Conservation (phyloP, 2,888 invertebrate species). For the Copidosoma aretas region DNA sequence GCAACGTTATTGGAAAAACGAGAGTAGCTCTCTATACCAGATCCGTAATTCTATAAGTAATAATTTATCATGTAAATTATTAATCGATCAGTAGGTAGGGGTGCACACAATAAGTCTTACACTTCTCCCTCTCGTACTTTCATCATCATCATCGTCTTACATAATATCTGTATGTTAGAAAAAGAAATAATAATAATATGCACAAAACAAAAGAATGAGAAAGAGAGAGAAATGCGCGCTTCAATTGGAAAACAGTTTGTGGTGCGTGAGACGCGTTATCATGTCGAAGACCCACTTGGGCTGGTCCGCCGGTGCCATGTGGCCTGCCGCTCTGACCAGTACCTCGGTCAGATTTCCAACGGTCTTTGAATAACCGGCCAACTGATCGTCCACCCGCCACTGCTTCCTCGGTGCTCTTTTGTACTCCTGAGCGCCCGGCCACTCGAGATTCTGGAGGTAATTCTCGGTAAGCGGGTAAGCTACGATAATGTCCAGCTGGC, state of each 20-base stretch:
- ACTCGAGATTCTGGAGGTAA: conserved; percentile 70
- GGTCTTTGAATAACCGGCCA: conserved; percentile 62
- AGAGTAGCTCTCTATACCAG: too few species aligned
- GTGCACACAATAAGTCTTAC: too few species aligned
- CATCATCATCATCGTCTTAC: too few species aligned
- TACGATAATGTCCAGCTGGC: conserved; percentile 90
- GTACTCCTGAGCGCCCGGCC: conserved; percentile 62
- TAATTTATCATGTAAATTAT: too few species aligned
- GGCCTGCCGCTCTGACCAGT: conserved; percentile 63
- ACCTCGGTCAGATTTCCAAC: conserved; percentile 60
- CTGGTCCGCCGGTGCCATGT: conserved; percentile 64
- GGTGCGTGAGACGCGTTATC: conserved; percentile 57
- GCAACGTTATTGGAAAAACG: too few species aligned
- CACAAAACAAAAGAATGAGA: too few species aligned
- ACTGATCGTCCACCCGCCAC: conserved; percentile 60
- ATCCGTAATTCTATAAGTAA: too few species aligned
- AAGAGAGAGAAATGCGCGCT: too few species aligned
- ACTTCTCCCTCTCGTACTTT: too few species aligned
- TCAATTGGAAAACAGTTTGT: conserved; percentile 48
- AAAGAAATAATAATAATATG: too few species aligned
- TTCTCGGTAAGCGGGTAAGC: conserved; percentile 85
- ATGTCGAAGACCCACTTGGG: conserved; percentile 64
- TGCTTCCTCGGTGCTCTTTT: conserved; percentile 56
- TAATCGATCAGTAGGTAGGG: too few species aligned
- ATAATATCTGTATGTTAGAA: too few species aligned